Evolutionary conservation across 2,797 vertebrate species (phyloP).

Genomic region (Bradypodion pumilum): DNA sequence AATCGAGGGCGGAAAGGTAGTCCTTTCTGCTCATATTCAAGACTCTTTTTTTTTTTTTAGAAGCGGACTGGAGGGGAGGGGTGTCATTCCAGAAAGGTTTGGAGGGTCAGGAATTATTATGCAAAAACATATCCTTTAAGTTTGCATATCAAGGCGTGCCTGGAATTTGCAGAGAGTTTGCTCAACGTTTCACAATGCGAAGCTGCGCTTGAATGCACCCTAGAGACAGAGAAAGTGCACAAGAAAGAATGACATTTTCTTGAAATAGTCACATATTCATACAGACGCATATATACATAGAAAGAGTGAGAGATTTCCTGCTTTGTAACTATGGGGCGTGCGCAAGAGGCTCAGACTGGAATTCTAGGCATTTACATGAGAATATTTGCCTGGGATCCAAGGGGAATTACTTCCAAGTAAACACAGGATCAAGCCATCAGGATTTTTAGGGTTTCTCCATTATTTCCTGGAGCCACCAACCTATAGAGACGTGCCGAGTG

Average conservation of each 20-base stretch:
- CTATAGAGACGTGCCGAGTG: too few relatives aligned
- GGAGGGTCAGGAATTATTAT: conserved; percentile 19
- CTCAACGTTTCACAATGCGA: conserved; percentile 17
- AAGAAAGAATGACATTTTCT: background rate
- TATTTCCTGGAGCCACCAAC: background rate
- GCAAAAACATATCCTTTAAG: conserved; percentile 20
- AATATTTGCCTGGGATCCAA: background rate
- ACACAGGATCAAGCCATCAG: background rate
- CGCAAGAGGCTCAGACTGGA: background rate
- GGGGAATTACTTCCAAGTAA: conserved; percentile 2
- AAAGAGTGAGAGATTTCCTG: background rate
- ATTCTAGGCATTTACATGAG: too few relatives aligned
- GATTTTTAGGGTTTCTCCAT: background rate
- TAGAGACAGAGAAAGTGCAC: background rate
- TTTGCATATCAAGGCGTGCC: conserved; percentile 38
- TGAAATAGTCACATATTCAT: background rate
- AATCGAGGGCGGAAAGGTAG: background rate
- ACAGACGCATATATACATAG: too few relatives aligned
- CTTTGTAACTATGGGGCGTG: background rate
- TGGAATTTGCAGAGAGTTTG: conserved; percentile 32
- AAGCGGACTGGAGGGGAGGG: background rate
- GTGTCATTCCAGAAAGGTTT: background rate
- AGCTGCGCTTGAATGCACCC: conserved; percentile 11
- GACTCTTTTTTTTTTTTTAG: background rate
- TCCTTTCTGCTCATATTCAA: accelerated